Evolutionary conservation across 2,113 vertebrate genomes (phyloP).

Genomic region (Tyrannus savana): DNA sequence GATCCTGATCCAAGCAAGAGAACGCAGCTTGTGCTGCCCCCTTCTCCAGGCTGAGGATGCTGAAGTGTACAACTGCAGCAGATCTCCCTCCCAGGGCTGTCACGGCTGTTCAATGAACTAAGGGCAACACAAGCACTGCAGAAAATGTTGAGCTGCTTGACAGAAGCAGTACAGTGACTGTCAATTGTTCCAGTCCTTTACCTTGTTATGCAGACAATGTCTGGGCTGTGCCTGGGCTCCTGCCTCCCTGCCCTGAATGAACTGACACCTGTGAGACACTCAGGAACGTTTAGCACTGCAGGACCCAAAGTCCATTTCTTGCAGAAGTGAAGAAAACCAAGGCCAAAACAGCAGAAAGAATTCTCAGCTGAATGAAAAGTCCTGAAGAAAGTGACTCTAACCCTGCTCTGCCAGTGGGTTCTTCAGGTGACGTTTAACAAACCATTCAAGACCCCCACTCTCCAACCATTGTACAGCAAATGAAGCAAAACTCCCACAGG

Average conservation of each 20-base stretch:
- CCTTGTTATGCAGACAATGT: neutral
- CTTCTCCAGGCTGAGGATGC: neutral
- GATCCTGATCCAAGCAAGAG: neutral
- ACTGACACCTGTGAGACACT: neutral
- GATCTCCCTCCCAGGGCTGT: neutral
- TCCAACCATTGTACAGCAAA: neutral
- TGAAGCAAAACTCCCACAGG: neutral
- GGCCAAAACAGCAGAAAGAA: neutral
- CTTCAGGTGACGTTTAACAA: neutral
- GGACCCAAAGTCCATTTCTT: neutral
- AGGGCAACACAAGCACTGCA: rapidly evolving
- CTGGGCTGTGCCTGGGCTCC: neutral
- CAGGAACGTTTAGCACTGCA: neutral
- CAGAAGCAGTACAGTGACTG: neutral
- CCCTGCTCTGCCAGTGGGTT: neutral
- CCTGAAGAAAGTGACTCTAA: neutral
- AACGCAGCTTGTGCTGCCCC: neutral
- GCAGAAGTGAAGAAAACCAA: neutral
- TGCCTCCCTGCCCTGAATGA: neutral
- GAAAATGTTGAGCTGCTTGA: neutral
- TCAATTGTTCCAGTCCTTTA: neutral
- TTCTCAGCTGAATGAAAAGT: neutral
- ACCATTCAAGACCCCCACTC: neutral
- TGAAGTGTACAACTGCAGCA: rapidly evolving
- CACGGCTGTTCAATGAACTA: no score